These are phyloP conservation scores for Chorisops tibialis DNA, from an alignment of 2,888 invertebrate species.

Conservation along the genomic window DNA sequence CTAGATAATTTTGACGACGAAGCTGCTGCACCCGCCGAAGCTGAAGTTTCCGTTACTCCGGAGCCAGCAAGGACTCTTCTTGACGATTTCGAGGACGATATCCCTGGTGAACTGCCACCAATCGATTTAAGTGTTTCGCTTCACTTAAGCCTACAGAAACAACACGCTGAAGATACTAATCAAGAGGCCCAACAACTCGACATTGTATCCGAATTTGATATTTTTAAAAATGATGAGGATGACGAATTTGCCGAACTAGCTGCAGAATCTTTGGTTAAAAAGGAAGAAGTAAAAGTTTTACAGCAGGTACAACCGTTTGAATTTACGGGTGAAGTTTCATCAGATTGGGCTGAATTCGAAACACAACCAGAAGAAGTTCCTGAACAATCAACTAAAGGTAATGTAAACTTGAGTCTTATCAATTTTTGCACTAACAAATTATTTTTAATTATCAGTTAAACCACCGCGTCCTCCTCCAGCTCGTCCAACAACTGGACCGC, in stretches of 20 bases:
- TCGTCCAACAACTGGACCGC: conserved; percentile 44
- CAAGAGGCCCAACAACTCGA: conserved; percentile 39
- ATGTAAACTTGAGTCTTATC: not conserved
- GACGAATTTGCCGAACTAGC: conserved; percentile 77
- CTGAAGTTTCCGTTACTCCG: conserved; percentile 38
- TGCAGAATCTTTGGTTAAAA: conserved; percentile 67
- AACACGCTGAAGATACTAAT: conserved; percentile 48
- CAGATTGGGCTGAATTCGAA: conserved; percentile 67
- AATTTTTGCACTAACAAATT: not conserved
- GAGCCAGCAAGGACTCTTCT: conserved; percentile 62
- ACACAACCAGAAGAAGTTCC: conserved; percentile 55
- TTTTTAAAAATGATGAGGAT: conserved; percentile 61
- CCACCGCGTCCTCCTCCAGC: conserved; percentile 50
- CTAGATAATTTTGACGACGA: conserved; percentile 61
- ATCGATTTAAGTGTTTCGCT: conserved; percentile 69
- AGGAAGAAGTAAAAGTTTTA: conserved; percentile 52
- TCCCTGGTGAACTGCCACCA: conserved; percentile 58
- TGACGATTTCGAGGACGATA: conserved; percentile 69
- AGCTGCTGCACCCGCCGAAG: conserved; percentile 30
- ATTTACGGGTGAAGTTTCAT: conserved; percentile 52
- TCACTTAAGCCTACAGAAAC: conserved; percentile 56
- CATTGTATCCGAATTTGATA: conserved; percentile 55
- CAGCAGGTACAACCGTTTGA: conserved; percentile 53
- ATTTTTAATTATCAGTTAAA: conserved; percentile 43
- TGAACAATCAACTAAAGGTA: conserved; percentile 51